Percentiles rank a stretch among this genome's conserved stretches.
These are phyloP conservation scores for Nymphicus hollandicus DNA, from an alignment of 2,113 vertebrate genomes.

Conservation along the genomic window DNA sequence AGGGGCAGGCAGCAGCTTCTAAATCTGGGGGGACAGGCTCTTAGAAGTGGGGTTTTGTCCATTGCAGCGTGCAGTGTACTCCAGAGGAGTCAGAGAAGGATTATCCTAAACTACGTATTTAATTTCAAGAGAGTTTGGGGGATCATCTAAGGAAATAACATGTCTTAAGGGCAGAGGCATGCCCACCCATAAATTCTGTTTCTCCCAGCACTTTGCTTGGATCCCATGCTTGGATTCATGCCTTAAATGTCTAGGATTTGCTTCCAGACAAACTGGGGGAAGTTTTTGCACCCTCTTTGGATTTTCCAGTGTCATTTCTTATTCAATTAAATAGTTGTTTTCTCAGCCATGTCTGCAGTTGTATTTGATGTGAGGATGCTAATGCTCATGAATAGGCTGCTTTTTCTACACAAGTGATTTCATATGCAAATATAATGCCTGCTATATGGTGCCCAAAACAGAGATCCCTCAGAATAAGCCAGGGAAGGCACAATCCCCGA, in stretches of 20 bases:
- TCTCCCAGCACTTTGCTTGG: background rate
- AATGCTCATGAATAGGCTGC: background rate
- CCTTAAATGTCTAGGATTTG: background rate
- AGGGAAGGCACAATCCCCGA: background rate
- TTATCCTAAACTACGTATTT: background rate
- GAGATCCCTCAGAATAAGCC: background rate
- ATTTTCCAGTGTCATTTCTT: background rate
- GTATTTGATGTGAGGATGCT: background rate
- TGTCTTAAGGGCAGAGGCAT: background rate
- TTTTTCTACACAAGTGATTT: constrained; percentile 4
- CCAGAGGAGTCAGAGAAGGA: background rate
- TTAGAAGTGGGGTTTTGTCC: background rate
- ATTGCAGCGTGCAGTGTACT: background rate
- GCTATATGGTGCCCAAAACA: background rate
- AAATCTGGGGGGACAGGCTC: background rate
- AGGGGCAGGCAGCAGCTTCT: background rate
- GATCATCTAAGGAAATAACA: background rate
- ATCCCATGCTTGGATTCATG: background rate
- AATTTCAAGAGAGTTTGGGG: background rate
- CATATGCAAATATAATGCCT: background rate
- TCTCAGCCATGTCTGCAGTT: background rate
- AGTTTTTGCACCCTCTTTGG: background rate
- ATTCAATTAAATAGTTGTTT: background rate
- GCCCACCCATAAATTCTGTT: background rate
- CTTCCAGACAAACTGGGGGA: background rate